Evolutionary conservation across 1,140 invertebrate genomes (phyloP), one percentile per base, ranked within the genome.

Genomic region (Venturia canescens): DNA sequence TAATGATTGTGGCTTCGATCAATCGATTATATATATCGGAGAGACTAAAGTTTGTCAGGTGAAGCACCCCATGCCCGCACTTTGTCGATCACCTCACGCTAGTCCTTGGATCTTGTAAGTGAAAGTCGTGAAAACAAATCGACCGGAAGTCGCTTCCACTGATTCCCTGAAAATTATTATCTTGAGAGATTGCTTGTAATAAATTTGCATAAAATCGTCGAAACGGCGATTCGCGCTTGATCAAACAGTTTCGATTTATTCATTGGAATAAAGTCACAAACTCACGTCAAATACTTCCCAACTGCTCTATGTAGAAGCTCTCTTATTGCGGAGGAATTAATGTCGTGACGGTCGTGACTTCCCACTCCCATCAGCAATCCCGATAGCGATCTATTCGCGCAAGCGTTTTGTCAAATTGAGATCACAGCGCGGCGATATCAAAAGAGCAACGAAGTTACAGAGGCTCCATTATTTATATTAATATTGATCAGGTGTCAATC

Each of bases 311-410:
- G 13, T 44, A 11, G n/a, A n/a, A 44, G 11, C 38, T 44, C 5
- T n/a, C n/a, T n/a, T 44, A 44, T 44, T 9, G 38, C 0, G 13
- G 1, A 44, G 3, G 7, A 44, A 44, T 1, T 15, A 66, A 66
- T 66, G 13, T 66, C 23, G 60, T 66, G 23, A 66, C 21, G 27
- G 27, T 66, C 60, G 60, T 66, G 60, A 66, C 23, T 66, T 66
- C 60, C 60, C n/a, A 63, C 23, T 27, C 4, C 23, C 9, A 66
- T 66, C n/a, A 66, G 27, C 27, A 18, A 66, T 66, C 27, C 27
- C 13, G 60, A 66, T 66, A 23, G 60, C 26, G 27, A 66, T 66
- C 60, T 27, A 11, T 11, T 23, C 21, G 60, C 5, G 4, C 13
- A 23, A 66, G 3, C 7, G 21, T 21, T 29, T 66, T 5, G 23